These are phyloP conservation scores for Spongilla lacustris DNA, from an alignment of 37 sponge, comb jelly and placozoan genomes.

Conservation along the genomic window DNA sequence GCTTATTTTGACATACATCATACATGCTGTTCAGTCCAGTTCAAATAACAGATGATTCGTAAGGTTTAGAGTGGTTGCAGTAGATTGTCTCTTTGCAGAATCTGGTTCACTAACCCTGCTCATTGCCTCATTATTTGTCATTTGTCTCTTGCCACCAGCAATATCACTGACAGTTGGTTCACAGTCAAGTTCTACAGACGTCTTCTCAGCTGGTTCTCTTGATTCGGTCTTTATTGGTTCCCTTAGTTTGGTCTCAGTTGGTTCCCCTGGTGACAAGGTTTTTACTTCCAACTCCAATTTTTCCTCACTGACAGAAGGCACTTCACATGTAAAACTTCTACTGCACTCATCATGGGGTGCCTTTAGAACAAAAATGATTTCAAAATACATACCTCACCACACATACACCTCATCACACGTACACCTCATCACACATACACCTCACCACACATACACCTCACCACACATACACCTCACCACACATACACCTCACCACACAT, in stretches of 20 bases:
- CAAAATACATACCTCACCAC: too few species aligned
- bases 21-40: neutral
- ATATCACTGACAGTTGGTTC: neutral
- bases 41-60: constrained; percentile 18
- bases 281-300: neutral
- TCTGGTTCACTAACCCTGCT: neutral
- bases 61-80: neutral
- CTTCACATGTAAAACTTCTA: neutral
- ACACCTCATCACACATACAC: neutral
- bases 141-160: neutral
- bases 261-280: neutral
- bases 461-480: neutral
- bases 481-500: too few species aligned
- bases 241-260: neutral
- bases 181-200: neutral
- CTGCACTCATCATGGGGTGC: neutral
- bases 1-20: neutral
- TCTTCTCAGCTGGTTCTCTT: neutral
- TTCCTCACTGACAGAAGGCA: neutral
- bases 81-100: neutral
- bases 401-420: too few species aligned
- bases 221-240: neutral
- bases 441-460: too few species aligned
- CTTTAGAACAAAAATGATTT: neutral
- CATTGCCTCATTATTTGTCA: neutral